Percentiles rank a stretch among this genome's conserved stretches.
These are phyloP conservation scores for Actinia tenebrosa DNA, from an alignment of 64 coral and sea anemone genomes.

Conservation along the genomic window DNA sequence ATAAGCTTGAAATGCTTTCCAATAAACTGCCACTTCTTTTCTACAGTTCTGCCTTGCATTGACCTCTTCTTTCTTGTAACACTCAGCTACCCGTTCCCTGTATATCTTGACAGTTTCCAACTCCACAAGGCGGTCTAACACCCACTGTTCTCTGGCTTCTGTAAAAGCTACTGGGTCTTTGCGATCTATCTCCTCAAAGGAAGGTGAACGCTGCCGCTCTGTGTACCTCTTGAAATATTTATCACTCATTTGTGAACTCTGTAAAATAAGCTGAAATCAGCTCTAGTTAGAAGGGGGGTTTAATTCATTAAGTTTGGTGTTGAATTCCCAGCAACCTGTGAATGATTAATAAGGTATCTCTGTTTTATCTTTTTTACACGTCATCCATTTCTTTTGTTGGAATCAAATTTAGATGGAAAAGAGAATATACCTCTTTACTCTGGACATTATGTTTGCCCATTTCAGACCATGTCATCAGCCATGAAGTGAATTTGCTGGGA, in stretches of 20 bases:
- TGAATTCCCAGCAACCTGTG: too few species aligned
- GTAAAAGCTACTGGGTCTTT: constrained; percentile 86
- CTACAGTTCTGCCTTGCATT: constrained; percentile 79
- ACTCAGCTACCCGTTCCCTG: constrained; percentile 57
- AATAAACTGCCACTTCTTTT: constrained; percentile 77
- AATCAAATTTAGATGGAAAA: too few species aligned
- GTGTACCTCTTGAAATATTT: constrained; percentile 73
- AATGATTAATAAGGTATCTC: too few species aligned
- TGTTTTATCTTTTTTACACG: too few species aligned
- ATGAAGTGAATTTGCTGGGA: too few species aligned
- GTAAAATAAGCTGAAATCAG: not conserved
- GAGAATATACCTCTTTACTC: too few species aligned
- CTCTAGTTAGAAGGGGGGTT: too few species aligned
- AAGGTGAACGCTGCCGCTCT: constrained; percentile 69
- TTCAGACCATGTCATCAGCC: too few species aligned
- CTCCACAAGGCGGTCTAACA: constrained; percentile 77
- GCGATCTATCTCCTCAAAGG: constrained; percentile 97
- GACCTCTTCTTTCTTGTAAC: constrained; percentile 63
- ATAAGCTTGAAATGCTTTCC: constrained; percentile 70
- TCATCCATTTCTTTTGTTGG: too few species aligned
- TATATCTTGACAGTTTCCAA: constrained; percentile 84
- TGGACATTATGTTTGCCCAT: too few species aligned
- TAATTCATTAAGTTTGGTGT: too few species aligned
- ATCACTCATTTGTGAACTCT: constrained; percentile 54
- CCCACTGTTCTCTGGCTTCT: constrained; percentile 88